Conservation (phyloP, 2,888 invertebrate species). For the Gastrophysa polygoni region DNA sequence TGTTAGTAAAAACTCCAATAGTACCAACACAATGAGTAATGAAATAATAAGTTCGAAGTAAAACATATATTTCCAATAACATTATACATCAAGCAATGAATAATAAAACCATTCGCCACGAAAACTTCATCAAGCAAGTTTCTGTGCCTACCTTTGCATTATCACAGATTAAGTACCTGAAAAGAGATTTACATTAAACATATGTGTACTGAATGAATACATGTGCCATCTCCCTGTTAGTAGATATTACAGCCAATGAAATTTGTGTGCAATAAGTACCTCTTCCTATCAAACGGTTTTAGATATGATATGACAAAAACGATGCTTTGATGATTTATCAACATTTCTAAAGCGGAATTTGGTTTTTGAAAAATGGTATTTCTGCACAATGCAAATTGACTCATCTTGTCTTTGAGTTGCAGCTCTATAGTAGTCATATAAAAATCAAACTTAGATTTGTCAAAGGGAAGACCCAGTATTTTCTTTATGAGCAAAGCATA, state of each 20-base stretch:
- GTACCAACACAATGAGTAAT: constrained; percentile 9
- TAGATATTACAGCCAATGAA: neutral
- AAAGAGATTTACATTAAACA: constrained; percentile 20
- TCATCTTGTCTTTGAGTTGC: too few species aligned
- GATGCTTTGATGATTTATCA: too few species aligned
- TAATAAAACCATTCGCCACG: neutral
- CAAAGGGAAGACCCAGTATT: too few species aligned
- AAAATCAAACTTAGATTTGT: too few species aligned
- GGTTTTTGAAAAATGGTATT: too few species aligned
- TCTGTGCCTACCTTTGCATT: constrained; percentile 26
- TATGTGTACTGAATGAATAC: neutral
- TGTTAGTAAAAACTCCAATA: too few species aligned
- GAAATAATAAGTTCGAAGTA: neutral
- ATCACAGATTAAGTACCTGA: constrained; percentile 26
- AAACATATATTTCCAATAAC: neutral
- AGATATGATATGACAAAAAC: too few species aligned
- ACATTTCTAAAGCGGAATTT: too few species aligned
- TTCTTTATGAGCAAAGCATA: too few species aligned
- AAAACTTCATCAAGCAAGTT: neutral
- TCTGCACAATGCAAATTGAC: too few species aligned
- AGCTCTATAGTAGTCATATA: too few species aligned
- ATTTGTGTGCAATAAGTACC: neutral
- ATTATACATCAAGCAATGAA: neutral
- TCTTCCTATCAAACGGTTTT: neutral
- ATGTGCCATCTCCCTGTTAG: neutral